Evolutionary conservation across 2,888 invertebrate species (phyloP).

Genomic region (Falcaria lacertinaria): DNA sequence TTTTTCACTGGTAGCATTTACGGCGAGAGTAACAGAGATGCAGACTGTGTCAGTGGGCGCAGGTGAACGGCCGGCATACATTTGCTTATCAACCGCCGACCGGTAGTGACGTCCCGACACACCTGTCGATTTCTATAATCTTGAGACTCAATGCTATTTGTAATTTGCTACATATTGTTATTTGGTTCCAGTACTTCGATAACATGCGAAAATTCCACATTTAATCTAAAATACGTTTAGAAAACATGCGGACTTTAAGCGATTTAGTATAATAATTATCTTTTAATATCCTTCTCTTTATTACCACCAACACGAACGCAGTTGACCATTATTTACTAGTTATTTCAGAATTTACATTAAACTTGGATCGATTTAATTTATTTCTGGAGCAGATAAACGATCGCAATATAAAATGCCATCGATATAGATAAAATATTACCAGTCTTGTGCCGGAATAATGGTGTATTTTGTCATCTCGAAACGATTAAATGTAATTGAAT

Average conservation of each 20-base stretch:
- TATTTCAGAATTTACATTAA: conserved; percentile 6
- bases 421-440: conserved; percentile 31
- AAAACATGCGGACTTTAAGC: too few species aligned
- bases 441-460: conserved; percentile 27
- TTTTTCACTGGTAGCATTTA: conserved; percentile 16
- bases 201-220: conserved; percentile 22
- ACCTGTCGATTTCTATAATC: conserved; percentile 55
- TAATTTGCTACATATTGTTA: too few species aligned
- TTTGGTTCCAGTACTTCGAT: conserved; percentile 14
- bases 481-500: conserved; percentile 63
- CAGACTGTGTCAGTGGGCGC: conserved; percentile 64
- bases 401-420: conserved; percentile 31
- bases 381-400: conserved; percentile 15
- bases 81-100: conserved; percentile 68
- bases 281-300: too few species aligned
- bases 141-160: background rate
- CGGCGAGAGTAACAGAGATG: conserved; percentile 45
- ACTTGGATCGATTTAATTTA: conserved; percentile 4
- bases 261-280: too few species aligned
- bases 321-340: conserved; percentile 5
- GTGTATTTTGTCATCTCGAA: conserved; percentile 51
- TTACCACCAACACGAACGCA: conserved; percentile 4
- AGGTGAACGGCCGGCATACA: conserved; percentile 76
- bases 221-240: too few species aligned
- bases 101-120: conserved; percentile 58